These are phyloP conservation scores for Volucella inanis DNA, from an alignment of 2,888 invertebrate species.

Conservation along the genomic window DNA sequence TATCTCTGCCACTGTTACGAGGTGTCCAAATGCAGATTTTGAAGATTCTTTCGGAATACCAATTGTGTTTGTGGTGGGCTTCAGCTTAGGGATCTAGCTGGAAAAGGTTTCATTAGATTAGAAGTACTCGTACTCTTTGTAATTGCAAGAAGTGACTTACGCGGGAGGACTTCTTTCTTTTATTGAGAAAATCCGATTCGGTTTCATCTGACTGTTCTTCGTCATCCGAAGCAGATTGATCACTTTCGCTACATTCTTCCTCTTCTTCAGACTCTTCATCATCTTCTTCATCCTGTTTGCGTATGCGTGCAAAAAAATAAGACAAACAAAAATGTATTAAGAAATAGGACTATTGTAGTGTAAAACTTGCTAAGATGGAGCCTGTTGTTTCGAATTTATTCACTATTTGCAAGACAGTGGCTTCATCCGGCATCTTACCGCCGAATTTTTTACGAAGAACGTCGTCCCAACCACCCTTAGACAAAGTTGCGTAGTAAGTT, in stretches of 20 bases:
- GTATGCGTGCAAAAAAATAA: too few species aligned
- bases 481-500: too few species aligned
- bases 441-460: too few species aligned
- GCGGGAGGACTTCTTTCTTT: constrained; percentile 27
- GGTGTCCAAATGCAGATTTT: constrained; percentile 54
- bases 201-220: constrained; percentile 55
- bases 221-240: constrained; percentile 75
- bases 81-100: constrained; percentile 36
- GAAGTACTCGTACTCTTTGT: not conserved
- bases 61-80: constrained; percentile 33
- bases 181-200: constrained; percentile 50
- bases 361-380: too few species aligned
- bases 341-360: too few species aligned
- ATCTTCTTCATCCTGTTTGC: constrained; percentile 19
- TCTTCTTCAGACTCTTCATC: constrained; percentile 78
- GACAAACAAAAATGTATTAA: too few species aligned
- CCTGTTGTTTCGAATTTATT: too few species aligned
- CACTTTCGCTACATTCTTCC: constrained; percentile 77
- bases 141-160: constrained; percentile 12
- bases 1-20: constrained; percentile 64
- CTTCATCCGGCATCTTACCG: too few species aligned
- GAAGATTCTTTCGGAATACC: constrained; percentile 66
- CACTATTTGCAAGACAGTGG: too few species aligned
- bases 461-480: too few species aligned
- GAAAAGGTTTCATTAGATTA: not conserved